Evolutionary conservation across 2,888 invertebrate genomes (phyloP).

Genomic region (Xiphydria camelus): DNA sequence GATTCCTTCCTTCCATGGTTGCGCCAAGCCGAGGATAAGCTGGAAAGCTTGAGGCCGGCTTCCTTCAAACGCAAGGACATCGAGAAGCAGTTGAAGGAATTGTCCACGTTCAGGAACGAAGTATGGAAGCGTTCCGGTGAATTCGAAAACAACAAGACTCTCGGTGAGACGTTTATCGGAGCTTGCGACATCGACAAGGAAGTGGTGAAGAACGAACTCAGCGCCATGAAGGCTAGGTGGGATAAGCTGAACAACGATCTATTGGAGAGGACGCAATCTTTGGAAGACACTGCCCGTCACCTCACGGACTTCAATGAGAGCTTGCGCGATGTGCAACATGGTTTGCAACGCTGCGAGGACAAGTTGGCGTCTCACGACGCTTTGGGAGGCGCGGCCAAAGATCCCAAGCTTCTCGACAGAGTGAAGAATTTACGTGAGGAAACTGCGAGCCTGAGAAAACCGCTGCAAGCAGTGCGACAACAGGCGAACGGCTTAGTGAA

Average conservation of each 20-base stretch:
- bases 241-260: constrained; percentile 86
- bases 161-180: constrained; percentile 86
- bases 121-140: constrained; percentile 93
- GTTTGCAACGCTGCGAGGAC: constrained; percentile 87
- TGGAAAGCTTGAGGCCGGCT: constrained; percentile 76
- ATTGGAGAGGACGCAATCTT: constrained; percentile 73
- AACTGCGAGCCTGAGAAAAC: constrained; percentile 75
- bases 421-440: constrained; percentile 84
- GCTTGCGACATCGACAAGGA: constrained; percentile 92
- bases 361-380: constrained; percentile 76
- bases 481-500: constrained; percentile 77
- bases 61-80: constrained; percentile 84
- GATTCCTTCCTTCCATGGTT: constrained; percentile 90
- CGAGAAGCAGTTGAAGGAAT: constrained; percentile 83
- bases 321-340: constrained; percentile 80
- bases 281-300: constrained; percentile 82
- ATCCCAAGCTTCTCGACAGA: constrained; percentile 82
- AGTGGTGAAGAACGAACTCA: constrained; percentile 79
- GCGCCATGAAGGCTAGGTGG: constrained; percentile 85
- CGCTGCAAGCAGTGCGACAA: constrained; percentile 67
- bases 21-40: constrained; percentile 80
- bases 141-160: constrained; percentile 83
- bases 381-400: constrained; percentile 74
- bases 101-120: constrained; percentile 89
- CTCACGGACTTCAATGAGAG: constrained; percentile 85